Evolutionary conservation across 1,140 invertebrate species (phyloP), one percentile per base, ranked within the genome.

Genomic region (Geopemphigus sp.): DNA sequence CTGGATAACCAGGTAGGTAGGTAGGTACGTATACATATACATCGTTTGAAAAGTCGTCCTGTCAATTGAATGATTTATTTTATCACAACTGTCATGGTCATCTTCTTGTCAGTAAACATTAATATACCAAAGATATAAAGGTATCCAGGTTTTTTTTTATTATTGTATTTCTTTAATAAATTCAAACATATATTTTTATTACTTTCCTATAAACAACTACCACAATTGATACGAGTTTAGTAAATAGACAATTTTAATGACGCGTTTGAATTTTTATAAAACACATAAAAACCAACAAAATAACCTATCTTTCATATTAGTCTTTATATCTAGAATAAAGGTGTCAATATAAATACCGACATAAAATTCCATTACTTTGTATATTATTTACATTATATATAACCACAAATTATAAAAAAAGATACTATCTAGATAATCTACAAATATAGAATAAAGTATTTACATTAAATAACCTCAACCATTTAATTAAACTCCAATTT

Each of bases 61-160:
- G 74, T 17, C 57, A 72, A 54, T 24, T 50, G 22, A 29, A 78
- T 72, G 57, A 78, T 78, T 61, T 78, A 78, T 78, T 59, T 26
- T 32, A 76, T 76, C 15, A 61, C 57, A 76, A 47, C 22, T 11
- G 8, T 78, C 57, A 78, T 63, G 74, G 74, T 17, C 74, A 61
- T 47, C 74, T 78, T 19, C 54, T 59, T 78, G 39, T 59, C 56
- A 63, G 45, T 78, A 17, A 22, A 78, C 14, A 32, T 78, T 50
- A 78, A 63, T 78, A 76, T 19, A 59, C 24, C 24, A 78, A 10
- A 29, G 39, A 59, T 22, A 76, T 76, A 76, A 47, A 29, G 50
- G 66, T 70, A 12, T 12, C 14, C 12, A 50, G 1, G 1, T 6
- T 5, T 50, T 50, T 70, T 70, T 47, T 70, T 70, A 70, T 53